Base-by-base conservation (phyloP, 2,797 vertebrate species). In the Sebastes trivittatus region DNA sequence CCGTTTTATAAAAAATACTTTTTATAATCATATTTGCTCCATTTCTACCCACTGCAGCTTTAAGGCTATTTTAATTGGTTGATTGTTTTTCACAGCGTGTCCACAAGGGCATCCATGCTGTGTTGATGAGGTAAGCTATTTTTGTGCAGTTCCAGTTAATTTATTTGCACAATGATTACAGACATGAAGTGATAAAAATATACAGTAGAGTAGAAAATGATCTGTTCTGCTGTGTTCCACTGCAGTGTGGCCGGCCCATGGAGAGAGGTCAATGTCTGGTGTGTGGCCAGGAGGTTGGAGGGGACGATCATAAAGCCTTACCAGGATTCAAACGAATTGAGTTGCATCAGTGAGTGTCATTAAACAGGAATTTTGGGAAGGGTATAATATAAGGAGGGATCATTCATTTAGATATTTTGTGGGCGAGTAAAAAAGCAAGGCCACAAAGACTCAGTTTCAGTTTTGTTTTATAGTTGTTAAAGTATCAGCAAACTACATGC, bases 191-290 rank as follows among this genome's bases (percentile, higher is more conserved):
- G 4, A 6, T 56, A 52, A 46, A 75, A 56, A 8, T 20, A 34
- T 18, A 30, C 5, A 25, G 29, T 16, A 30, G 6, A 30, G 49
- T 16, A 25, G 3, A 25, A 23, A 18, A 13, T 52, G 1, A 63
- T 65, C 2, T 25, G 18, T 10, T 78, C 16, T 75, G 2, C 2
- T 71, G 13, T 78, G 25, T 60, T 73, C 1, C 5, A 18, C 54
- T 81, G 54, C 63, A 98, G 97, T 98, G 97, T n/a, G 97, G 97
- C 10, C 36, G 0, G 6, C 97, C 97, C 2, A 92, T 87, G 95
- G 4, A 96, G 49, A 23, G 0, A 0, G 81, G 96, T 30, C 0
- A 0, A 3, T 98, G 97, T 67, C 7, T 88, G 0, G 97, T 97
- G 77, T 98, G 97, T 32, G 23, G 1, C 0, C 34, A 0, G 4